Conservation (phyloP, 2,797 vertebrate species). For the Microctenopoma stevenorrisi region DNA sequence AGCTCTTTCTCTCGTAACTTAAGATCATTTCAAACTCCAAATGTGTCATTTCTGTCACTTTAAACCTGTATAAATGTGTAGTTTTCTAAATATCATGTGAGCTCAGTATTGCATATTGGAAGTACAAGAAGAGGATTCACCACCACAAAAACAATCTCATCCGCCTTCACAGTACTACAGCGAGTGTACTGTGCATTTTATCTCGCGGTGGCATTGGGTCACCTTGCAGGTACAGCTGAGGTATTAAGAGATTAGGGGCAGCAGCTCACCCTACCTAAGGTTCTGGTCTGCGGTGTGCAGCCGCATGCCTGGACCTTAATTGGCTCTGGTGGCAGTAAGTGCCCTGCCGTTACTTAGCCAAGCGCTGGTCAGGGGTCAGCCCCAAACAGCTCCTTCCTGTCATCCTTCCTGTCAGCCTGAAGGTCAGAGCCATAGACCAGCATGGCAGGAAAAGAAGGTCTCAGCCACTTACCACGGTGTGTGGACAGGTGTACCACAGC, state of each 20-base stretch:
- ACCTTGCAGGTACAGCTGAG: conserved; percentile 77
- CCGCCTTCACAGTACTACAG: conserved; percentile 30
- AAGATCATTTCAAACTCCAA: conserved; percentile 33
- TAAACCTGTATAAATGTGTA: conserved; percentile 3
- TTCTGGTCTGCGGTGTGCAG: conserved; percentile 61
- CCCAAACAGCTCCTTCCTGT: conserved; percentile 61
- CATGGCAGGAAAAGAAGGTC: conserved; percentile 46
- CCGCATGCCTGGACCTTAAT: conserved; percentile 71
- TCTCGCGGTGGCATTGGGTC: conserved; percentile 63
- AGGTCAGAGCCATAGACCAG: conserved; percentile 69
- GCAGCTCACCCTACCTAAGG: conserved; percentile 69
- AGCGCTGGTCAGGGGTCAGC: conserved; percentile 69
- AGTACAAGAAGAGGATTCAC: conserved; percentile 12
- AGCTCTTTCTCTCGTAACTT: conserved; percentile 30
- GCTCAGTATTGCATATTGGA: conserved; percentile 5
- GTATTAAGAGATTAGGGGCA: conserved; percentile 82
- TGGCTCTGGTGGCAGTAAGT: conserved; percentile 69
- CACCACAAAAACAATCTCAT: not conserved
- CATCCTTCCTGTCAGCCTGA: conserved; percentile 74
- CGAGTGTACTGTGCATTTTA: conserved; percentile 29
- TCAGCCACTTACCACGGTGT: conserved; percentile 48
- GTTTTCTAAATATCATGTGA: conserved; percentile 16
- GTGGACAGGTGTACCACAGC: conserved; percentile 53
- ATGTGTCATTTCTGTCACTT: conserved; percentile 16
- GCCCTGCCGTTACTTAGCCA: conserved; percentile 61